Base-by-base conservation (phyloP, 2,113 vertebrate genomes). In the Chlorocebus sabaeus region DNA sequence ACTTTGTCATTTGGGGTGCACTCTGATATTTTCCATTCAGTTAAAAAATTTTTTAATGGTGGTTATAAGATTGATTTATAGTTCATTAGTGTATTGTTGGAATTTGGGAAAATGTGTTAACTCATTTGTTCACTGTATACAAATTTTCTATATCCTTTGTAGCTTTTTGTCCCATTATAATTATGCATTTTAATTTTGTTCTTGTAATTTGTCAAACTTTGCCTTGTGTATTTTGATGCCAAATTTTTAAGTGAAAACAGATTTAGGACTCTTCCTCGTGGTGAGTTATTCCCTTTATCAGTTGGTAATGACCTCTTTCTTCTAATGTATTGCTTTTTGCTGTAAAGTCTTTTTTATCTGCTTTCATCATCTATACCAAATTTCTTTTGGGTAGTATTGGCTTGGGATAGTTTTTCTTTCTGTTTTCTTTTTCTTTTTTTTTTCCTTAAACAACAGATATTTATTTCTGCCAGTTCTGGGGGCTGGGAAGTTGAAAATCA, bases 251-350 rank as follows among this genome's bases (percentile, higher is more conserved):
- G 78, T 72, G n/a, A 59, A 72, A 79, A 82, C 11, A 59, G 48
- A 72, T 59, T 89, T 79, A 72, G 32, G 50, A 80, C 61, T 73
- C 1, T 76, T 94, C 16, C 76, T 73, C 78, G 48, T 97, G 48
- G 45, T 88, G 32, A 89, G 72, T 73, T 91, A 8, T 89, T 73
- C 25, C 40, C 30, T 59, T 86, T 61, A 80, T 89, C 30, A 17
- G 89, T 96, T 92, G 72, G 22, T 79, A 89, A 40, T 85, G 45
- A 81, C 1, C 16, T 89, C 35, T 92, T 94, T 82, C 40, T 95
- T 88, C 67, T 78, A n/a, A 95, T 30, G 5, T 92, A 64, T 59
- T 86, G 6, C 18, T 64, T 89, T 91, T 81, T 89, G 57, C 48
- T 70, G 1, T 59, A 76, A 57, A 67, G 35, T 79, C 14, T 89